Conservation (phyloP, 2,113 vertebrate species). For the Onychostruthus taczanowskii region DNA sequence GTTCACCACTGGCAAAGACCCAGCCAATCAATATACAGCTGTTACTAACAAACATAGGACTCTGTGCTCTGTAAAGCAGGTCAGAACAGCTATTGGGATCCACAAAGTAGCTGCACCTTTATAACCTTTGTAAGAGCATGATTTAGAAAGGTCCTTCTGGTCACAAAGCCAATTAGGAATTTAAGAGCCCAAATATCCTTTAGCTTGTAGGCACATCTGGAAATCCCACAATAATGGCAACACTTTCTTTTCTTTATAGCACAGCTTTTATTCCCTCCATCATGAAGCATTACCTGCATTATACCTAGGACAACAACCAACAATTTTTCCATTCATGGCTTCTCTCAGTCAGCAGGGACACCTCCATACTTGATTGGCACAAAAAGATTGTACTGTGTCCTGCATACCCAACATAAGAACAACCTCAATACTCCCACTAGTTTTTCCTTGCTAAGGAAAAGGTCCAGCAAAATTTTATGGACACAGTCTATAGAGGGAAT, state of each 20-base stretch:
- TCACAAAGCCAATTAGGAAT: not conserved
- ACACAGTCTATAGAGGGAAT: not conserved
- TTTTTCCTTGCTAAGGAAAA: not conserved
- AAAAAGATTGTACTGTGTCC: not conserved
- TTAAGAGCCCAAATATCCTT: not conserved
- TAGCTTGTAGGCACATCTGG: not conserved
- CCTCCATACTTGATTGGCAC: not conserved
- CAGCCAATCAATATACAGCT: not conserved
- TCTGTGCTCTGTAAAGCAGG: not conserved
- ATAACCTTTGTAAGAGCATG: not conserved
- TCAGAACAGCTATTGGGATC: not conserved
- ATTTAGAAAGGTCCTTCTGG: not conserved
- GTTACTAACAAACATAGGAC: not conserved
- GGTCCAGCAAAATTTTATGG: not conserved
- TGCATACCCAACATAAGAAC: not conserved
- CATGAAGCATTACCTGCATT: not conserved
- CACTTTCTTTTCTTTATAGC: not conserved
- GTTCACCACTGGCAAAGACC: not conserved
- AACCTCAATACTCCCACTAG: not conserved
- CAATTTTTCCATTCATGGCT: not conserved
- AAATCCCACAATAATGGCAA: not conserved
- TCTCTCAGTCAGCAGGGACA: not conserved
- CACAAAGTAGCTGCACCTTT: not conserved
- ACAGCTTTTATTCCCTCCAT: not conserved
- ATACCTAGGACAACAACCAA: not conserved